phyloP scores from a whole-genome alignment of 2,797 vertebrate genomes.

The Bufotes viridis region DNA sequence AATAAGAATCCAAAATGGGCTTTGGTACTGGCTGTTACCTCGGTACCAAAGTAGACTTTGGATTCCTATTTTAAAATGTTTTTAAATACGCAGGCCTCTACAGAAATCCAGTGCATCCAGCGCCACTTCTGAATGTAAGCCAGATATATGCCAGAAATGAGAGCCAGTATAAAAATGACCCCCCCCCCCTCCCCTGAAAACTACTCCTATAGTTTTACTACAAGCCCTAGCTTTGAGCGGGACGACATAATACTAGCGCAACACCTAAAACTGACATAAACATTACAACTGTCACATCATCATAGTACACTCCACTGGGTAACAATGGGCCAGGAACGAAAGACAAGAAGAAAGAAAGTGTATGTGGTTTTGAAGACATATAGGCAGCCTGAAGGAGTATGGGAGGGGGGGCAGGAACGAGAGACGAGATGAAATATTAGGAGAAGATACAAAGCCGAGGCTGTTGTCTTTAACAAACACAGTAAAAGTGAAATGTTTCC shows the following conservation, averaged over 20 bases:
- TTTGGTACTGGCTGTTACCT: no score
- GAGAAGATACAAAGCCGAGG: not conserved
- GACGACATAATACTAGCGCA: not conserved
- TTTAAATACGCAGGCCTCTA: no score
- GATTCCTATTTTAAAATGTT: no score
- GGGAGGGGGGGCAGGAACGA: not conserved
- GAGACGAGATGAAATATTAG: not conserved
- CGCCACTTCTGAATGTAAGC: not conserved
- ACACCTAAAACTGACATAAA: not conserved
- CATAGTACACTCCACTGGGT: not conserved
- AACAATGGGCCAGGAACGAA: not conserved
- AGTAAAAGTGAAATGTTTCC: conserved; percentile 7
- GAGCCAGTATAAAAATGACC: not conserved
- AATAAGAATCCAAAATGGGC: no score
- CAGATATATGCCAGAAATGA: not conserved
- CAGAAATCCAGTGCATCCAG: no score
- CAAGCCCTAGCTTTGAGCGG: not conserved
- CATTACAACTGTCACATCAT: not conserved
- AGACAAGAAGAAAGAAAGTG: not conserved
- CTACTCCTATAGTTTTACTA: not conserved
- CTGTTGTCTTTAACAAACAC: not conserved
- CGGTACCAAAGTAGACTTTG: no score
- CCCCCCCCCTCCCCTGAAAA: not conserved
- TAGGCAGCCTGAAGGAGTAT: not conserved
- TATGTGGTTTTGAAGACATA: not conserved